Evolutionary conservation across 2,888 invertebrate species (phyloP).

Genomic region (Cantharis rustica): DNA sequence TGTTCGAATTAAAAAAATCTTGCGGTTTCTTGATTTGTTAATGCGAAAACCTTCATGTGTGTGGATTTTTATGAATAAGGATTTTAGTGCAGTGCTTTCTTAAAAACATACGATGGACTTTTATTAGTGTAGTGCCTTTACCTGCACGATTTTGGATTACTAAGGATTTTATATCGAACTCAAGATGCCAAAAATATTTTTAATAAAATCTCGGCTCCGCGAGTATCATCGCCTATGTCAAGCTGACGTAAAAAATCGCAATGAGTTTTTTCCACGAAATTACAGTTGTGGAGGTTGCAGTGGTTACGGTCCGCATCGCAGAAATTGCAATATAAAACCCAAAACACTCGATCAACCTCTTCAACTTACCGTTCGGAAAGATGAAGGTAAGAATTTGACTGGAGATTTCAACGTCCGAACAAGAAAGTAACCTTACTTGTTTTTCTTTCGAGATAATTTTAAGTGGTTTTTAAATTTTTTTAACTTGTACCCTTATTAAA

Average conservation of each 20-base stretch:
- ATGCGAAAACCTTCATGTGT: neutral
- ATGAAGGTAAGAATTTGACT: constrained; percentile 50
- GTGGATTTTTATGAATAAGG: neutral
- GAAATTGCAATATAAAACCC: neutral
- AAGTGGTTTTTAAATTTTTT: neutral
- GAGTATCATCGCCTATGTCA: constrained; percentile 88
- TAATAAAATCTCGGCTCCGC: constrained; percentile 88
- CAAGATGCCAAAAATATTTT: constrained; percentile 90
- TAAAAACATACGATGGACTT: constrained; percentile 20
- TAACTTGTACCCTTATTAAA: neutral
- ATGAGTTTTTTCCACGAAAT: constrained; percentile 60
- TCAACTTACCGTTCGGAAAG: constrained; percentile 62
- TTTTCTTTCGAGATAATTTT: neutral
- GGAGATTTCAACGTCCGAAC: neutral
- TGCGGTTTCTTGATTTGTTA: neutral
- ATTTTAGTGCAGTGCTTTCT: constrained; percentile 14
- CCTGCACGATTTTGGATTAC: constrained; percentile 21
- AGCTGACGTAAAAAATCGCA: constrained; percentile 64
- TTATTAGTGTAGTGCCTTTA: constrained; percentile 17
- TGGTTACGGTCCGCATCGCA: constrained; percentile 31
- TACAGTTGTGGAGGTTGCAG: constrained; percentile 43
- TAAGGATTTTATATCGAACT: constrained; percentile 8
- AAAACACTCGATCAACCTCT: constrained; percentile 58
- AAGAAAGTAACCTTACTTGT: neutral
- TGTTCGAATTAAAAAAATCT: neutral